Percentiles rank a stretch among this genome's conserved stretches.
These are phyloP conservation scores for Disparrhopalites patrizii DNA, from an alignment of 2,888 invertebrate genomes.

Conservation along the genomic window DNA sequence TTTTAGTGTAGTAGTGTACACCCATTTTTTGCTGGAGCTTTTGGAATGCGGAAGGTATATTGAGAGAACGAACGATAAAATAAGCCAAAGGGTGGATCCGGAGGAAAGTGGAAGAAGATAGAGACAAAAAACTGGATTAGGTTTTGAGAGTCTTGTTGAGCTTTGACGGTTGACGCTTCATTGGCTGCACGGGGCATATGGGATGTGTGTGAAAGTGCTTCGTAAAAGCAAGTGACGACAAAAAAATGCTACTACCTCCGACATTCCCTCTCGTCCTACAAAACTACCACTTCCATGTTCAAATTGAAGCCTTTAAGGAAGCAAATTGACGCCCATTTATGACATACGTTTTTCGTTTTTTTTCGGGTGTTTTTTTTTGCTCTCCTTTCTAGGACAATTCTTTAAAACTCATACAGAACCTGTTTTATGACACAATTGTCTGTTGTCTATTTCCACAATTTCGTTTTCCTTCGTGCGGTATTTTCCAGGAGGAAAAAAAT, in stretches of 20 bases:
- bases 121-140: conserved; percentile 18
- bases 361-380: too few species aligned
- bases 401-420: too few species aligned
- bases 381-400: conserved; percentile 6
- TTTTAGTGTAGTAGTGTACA: too few species aligned
- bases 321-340: conserved; percentile 33
- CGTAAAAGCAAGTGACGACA: neutral
- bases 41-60: neutral
- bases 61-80: conserved; percentile 11
- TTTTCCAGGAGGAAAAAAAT: too few species aligned
- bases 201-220: conserved; percentile 8
- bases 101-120: neutral
- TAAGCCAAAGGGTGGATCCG: too few species aligned
- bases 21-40: too few species aligned
- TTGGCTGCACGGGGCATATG: neutral
- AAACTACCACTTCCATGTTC: too few species aligned
- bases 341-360: conserved; percentile 16
- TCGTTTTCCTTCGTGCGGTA: too few species aligned
- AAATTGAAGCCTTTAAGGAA: conserved; percentile 29
- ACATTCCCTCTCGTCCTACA: too few species aligned
- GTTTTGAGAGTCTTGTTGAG: conserved; percentile 18
- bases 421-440: too few species aligned
- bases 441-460: too few species aligned
- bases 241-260: neutral
- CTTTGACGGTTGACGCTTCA: conserved; percentile 17